Conservation (phyloP, 2,888 invertebrate species). For the Synanthedon vespiformis region DNA sequence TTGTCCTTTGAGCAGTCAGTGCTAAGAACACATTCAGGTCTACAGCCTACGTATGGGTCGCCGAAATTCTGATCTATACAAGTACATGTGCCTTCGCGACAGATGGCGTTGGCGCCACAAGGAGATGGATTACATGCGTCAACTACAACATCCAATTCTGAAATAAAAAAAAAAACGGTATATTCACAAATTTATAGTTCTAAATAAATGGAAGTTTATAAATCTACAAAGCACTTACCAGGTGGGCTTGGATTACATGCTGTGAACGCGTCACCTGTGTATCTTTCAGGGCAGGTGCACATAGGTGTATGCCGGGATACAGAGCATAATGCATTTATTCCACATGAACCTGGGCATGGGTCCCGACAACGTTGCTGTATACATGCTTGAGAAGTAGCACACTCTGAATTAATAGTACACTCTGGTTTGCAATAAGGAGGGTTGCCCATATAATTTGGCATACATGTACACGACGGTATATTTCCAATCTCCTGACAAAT, state of each 20-base stretch:
- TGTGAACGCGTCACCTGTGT: conserved; percentile 75
- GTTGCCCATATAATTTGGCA: conserved; percentile 70
- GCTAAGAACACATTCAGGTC: conserved; percentile 78
- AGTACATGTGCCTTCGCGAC: conserved; percentile 69
- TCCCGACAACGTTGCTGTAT: conserved; percentile 78
- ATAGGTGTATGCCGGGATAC: conserved; percentile 80
- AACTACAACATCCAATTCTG: conserved; percentile 27
- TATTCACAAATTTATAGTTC: background rate
- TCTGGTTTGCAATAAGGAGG: conserved; percentile 79
- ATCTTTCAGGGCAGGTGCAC: conserved; percentile 79
- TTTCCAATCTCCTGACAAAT: conserved; percentile 71
- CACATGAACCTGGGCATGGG: conserved; percentile 80
- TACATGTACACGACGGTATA: conserved; percentile 74
- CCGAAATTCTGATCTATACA: conserved; percentile 74
- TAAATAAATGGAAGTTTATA: background rate
- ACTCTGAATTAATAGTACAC: conserved; percentile 79
- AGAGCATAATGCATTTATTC: conserved; percentile 70
- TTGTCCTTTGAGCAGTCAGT: conserved; percentile 74
- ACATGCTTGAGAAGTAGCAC: conserved; percentile 75
- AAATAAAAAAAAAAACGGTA: conserved; percentile 7
- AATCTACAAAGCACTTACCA: conserved; percentile 23
- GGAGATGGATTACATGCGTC: conserved; percentile 74
- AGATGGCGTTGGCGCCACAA: conserved; percentile 74
- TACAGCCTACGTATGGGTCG: conserved; percentile 76
- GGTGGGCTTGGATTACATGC: conserved; percentile 57